Evolutionary conservation across 2,888 invertebrate species (phyloP).

Genomic region (Eupithecia abbreviata): DNA sequence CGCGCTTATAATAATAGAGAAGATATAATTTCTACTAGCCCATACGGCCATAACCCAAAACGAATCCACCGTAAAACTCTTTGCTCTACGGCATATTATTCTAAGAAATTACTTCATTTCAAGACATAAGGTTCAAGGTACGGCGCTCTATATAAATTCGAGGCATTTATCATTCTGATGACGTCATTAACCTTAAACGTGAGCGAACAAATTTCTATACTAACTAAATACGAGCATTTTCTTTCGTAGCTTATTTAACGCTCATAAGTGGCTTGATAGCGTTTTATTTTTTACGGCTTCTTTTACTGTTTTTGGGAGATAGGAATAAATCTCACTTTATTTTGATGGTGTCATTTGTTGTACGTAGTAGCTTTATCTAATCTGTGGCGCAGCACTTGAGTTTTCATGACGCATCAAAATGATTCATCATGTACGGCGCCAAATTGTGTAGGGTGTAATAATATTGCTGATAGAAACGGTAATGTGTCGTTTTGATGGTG

Average conservation of each 20-base stretch:
- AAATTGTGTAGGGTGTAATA: constrained; percentile 8
- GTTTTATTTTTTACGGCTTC: constrained; percentile 34
- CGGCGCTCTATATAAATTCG: constrained; percentile 67
- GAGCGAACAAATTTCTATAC: constrained; percentile 54
- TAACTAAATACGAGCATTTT: constrained; percentile 39
- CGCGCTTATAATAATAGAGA: not conserved
- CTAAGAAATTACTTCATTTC: constrained; percentile 73
- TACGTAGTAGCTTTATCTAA: not conserved
- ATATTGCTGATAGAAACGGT: not conserved
- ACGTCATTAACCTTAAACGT: constrained; percentile 66
- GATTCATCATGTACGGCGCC: constrained; percentile 5
- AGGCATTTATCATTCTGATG: constrained; percentile 70
- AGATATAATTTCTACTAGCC: not conserved
- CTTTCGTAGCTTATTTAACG: constrained; percentile 38
- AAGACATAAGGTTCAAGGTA: constrained; percentile 68
- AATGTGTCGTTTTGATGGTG: not conserved
- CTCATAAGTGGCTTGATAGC: constrained; percentile 36
- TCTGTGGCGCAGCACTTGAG: constrained; percentile 21
- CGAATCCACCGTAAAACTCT: constrained; percentile 32
- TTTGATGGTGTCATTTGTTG: constrained; percentile 36
- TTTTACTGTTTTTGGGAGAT: constrained; percentile 36
- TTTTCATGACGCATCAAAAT: constrained; percentile 25
- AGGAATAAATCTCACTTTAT: constrained; percentile 37
- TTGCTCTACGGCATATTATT: constrained; percentile 58
- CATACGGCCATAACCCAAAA: constrained; percentile 2